phyloP scores from a whole-genome alignment of 2,797 vertebrate genomes.

The Hirundo rustica region DNA sequence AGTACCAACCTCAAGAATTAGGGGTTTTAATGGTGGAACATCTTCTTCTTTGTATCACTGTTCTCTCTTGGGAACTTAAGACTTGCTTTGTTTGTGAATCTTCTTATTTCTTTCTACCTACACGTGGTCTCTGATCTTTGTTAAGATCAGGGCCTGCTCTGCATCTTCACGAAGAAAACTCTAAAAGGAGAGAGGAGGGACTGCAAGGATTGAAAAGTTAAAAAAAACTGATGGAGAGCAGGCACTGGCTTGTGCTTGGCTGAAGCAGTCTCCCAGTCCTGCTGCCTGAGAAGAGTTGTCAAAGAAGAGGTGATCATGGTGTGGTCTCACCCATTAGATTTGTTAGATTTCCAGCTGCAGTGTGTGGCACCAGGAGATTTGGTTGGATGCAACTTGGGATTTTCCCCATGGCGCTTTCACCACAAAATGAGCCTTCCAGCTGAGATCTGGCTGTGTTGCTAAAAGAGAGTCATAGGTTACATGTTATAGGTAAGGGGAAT shows the following conservation, averaged over 20 bases:
- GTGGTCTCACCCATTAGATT: background rate
- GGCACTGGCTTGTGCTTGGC: background rate
- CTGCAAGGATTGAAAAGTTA: background rate
- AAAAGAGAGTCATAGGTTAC: background rate
- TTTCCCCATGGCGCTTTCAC: background rate
- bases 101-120: background rate
- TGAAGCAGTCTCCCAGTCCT: background rate
- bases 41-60: background rate
- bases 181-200: background rate
- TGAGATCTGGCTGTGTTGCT: background rate
- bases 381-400: background rate
- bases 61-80: background rate
- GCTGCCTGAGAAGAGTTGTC: background rate
- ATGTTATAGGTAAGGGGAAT: background rate
- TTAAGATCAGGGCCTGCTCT: background rate
- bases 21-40: background rate
- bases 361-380: background rate
- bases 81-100: background rate
- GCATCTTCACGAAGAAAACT: background rate
- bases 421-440: background rate
- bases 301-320: background rate
- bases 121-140: background rate
- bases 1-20: background rate
- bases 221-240: background rate
- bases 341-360: background rate